phyloP scores from a whole-genome alignment of 2,797 vertebrate species.

The Coluber constrictor region DNA sequence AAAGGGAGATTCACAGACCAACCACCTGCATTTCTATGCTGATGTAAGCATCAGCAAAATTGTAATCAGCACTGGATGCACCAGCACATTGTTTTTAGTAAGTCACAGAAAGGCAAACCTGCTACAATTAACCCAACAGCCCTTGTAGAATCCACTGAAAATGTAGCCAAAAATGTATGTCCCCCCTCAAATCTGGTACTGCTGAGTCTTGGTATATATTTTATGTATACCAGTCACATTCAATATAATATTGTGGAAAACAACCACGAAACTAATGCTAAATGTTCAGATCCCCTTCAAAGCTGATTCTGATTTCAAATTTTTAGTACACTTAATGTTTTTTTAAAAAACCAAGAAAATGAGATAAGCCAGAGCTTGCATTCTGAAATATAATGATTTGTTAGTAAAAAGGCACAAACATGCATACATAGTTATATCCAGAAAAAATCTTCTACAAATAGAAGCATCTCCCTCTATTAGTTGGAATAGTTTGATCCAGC shows the following conservation, averaged over 20 bases:
- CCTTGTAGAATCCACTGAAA: background rate
- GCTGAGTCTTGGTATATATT: background rate
- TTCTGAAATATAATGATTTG: slow-evolving; percentile 39
- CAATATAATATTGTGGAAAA: background rate
- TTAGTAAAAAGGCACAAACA: slow-evolving; percentile 19
- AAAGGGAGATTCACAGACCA: background rate
- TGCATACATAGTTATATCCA: background rate
- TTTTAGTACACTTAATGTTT: background rate
- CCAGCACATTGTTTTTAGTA: background rate
- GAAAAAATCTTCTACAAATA: background rate
- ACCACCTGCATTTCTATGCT: background rate
- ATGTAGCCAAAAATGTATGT: background rate
- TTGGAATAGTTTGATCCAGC: background rate
- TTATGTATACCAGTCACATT: background rate
- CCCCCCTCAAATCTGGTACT: background rate
- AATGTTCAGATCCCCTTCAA: background rate
- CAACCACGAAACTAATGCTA: background rate
- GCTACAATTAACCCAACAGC: background rate
- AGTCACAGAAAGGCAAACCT: background rate
- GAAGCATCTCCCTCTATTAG: background rate
- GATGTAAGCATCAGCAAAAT: background rate
- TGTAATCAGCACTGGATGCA: background rate
- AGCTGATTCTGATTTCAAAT: background rate
- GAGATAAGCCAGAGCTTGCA: slow-evolving; percentile 16
- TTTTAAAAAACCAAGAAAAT: background rate